Conservation (phyloP, 2,113 vertebrate species). For the Tychaedon coryphoeus region DNA sequence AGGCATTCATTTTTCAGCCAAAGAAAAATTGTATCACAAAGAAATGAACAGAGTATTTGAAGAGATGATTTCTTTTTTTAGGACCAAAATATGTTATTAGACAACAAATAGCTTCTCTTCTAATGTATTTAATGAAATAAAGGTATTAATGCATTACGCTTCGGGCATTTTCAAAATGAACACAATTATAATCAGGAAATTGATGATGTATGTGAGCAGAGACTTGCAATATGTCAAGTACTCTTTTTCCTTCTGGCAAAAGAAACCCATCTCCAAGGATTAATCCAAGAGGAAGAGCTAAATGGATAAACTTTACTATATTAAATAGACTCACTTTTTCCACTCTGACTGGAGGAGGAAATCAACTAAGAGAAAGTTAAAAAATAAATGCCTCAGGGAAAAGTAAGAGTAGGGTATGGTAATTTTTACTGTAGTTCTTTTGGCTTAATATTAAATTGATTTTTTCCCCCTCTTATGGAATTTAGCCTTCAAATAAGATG, state of each 20-base stretch:
- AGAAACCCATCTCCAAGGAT: slow-evolving; percentile 37
- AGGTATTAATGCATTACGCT: slow-evolving; percentile 40
- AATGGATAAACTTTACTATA: slow-evolving; percentile 12
- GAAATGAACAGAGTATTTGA: background rate
- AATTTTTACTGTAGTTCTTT: background rate
- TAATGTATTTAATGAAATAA: slow-evolving; percentile 37
- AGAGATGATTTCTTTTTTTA: background rate
- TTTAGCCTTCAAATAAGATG: background rate
- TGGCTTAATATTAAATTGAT: background rate
- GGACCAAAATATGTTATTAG: background rate
- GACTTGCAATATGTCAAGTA: background rate
- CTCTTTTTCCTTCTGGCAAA: slow-evolving; percentile 13
- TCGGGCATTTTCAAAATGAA: slow-evolving; percentile 16
- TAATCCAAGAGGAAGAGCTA: slow-evolving; percentile 36
- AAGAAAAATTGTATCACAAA: background rate
- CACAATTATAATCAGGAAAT: slow-evolving; percentile 40
- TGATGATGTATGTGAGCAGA: slow-evolving; percentile 7
- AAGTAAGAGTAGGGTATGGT: background rate
- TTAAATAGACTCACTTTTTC: slow-evolving; percentile 32
- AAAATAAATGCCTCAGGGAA: background rate
- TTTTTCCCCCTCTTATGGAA: background rate
- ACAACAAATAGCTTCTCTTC: background rate
- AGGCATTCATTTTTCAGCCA: background rate
- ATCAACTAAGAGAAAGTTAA: background rate
- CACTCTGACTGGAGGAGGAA: background rate